Evolutionary conservation across 2,888 invertebrate species (phyloP), one percentile per base, ranked within the genome.

Genomic region (Lamproptera curius): DNA sequence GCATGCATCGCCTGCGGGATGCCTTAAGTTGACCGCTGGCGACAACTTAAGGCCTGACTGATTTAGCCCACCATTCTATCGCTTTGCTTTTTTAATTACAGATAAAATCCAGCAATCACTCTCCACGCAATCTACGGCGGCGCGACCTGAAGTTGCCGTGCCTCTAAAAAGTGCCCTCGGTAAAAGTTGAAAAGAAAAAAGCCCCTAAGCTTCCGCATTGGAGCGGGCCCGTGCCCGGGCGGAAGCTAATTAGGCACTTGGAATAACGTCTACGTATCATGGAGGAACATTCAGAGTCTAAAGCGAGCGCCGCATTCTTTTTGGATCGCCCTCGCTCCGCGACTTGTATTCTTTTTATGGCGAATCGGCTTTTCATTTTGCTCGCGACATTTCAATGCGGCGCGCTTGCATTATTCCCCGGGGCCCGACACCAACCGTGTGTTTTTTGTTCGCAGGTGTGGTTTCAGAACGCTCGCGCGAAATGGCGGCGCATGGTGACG

Each of bases 401-500:
- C 56, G 56, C 61, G 54, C 57, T 61, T 55, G 57, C 54, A 59
- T 65, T 63, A 61, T 72, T 63, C 62, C 62, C 56, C 51, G 59
- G 56, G 60, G 31, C n/a, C 67, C 65, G 60, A 66, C 57, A 67
- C 58, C 57, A 68, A 73, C 52, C 23, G 47, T 58, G 47, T 59
- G 43, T 63, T 76, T 73, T 73, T 81, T 89, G 83, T 81, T 88
- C 88, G 33, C 91, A 97, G 96, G 97, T 97, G 47, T 97, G 97
- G 97, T 97, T 97, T 86, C 97, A 97, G 86, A 97, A 97, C 76
- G 96, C 97, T 17, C 90, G 97, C 31, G 97, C 97, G 59, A 97
- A 97, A 89, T 96, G 95, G 93, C 92, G 97, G 65, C 92, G 97
- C 58, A 94, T 95, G 91, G 92, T 95, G 79, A 89, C 94, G 62